Conservation (phyloP, 2,113 vertebrate genomes). For the Pterocles burchelli region DNA sequence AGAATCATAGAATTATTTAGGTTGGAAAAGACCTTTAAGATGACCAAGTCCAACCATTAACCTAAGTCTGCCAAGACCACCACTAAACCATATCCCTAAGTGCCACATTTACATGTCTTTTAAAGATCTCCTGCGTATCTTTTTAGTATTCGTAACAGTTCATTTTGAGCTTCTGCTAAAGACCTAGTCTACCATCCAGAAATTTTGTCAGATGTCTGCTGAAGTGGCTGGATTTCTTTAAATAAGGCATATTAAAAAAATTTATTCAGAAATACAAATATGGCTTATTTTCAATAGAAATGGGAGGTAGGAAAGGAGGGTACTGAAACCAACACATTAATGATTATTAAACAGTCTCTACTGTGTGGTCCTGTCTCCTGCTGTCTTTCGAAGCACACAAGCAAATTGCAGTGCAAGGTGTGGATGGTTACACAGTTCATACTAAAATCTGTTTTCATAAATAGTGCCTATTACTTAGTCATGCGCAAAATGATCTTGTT, state of each 20-base stretch:
- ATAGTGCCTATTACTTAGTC: neutral
- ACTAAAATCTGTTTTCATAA: neutral
- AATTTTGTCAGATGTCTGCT: neutral
- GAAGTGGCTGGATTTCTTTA: neutral
- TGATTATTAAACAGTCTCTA: neutral
- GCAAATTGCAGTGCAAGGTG: neutral
- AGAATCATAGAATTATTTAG: neutral
- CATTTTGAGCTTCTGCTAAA: neutral
- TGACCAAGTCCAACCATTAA: too few species aligned
- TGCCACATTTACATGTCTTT: neutral
- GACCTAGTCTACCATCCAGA: neutral
- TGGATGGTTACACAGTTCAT: neutral
- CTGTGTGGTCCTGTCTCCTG: neutral
- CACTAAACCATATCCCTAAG: too few species aligned
- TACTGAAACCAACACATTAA: neutral
- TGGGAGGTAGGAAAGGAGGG: neutral
- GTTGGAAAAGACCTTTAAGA: too few species aligned
- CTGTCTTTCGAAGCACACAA: neutral
- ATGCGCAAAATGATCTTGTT: neutral
- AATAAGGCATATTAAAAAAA: neutral
- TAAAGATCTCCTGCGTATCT: neutral
- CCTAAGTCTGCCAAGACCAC: too few species aligned
- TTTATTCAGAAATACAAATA: neutral
- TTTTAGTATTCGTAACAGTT: neutral
- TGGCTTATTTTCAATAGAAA: fast-evolving